A percentile compares a stretch with the other conserved stretches of the same genome.
Evolutionary conservation across 2,797 vertebrate species (phyloP).

Genomic region (Podargus strigoides): DNA sequence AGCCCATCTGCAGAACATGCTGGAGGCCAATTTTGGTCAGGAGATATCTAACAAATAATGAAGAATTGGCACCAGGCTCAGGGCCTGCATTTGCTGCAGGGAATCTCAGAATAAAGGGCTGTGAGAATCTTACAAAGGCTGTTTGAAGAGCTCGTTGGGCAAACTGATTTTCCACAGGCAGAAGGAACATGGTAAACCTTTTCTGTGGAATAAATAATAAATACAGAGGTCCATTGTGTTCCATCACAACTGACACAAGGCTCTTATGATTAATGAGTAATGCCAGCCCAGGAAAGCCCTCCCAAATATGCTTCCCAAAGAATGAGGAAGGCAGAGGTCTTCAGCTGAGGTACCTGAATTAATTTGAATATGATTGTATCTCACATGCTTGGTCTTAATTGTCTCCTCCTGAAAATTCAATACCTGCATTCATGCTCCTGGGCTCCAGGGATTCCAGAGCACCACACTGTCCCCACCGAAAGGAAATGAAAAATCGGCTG

Average conservation of each 20-base stretch:
- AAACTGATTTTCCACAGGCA: background rate
- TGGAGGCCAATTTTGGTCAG: background rate
- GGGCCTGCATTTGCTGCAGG: background rate
- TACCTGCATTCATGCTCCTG: conserved; percentile 69
- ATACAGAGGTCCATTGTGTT: conserved; percentile 22
- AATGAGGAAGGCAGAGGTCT: background rate
- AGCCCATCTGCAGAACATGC: fast-evolving
- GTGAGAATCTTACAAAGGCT: background rate
- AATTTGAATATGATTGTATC: conserved; percentile 60
- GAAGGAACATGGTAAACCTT: conserved; percentile 4
- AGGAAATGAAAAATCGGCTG: conserved; percentile 80
- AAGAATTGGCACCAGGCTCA: background rate
- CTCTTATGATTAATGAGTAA: conserved; percentile 8
- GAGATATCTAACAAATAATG: background rate
- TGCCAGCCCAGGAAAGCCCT: background rate
- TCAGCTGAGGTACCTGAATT: conserved; percentile 36
- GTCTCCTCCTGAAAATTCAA: conserved; percentile 69
- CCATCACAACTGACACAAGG: background rate
- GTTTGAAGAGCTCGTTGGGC: background rate
- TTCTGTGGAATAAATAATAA: conserved; percentile 22
- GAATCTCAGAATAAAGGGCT: background rate
- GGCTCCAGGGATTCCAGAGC: conserved; percentile 65
- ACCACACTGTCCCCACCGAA: conserved; percentile 72
- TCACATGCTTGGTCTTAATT: conserved; percentile 60
- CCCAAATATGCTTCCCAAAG: background rate